These are phyloP conservation scores for Tachuris rubrigastra DNA, from an alignment of 2,113 vertebrate genomes.

Conservation along the genomic window DNA sequence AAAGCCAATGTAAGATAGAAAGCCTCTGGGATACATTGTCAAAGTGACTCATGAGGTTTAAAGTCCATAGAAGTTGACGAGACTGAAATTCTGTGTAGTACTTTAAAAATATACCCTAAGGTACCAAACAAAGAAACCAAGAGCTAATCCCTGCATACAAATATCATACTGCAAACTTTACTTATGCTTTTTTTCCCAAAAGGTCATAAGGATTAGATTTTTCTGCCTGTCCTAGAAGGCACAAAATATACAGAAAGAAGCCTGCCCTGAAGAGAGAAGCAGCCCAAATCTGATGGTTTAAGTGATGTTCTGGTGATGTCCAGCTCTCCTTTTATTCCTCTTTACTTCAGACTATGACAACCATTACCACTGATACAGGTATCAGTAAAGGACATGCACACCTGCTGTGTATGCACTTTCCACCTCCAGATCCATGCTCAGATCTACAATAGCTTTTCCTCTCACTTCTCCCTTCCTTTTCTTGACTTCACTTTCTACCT, in stretches of 20 bases:
- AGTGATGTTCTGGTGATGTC: neutral
- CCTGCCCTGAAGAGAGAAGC: neutral
- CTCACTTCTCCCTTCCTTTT: neutral
- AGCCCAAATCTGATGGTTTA: neutral
- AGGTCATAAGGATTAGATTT: constrained; percentile 16
- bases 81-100: neutral
- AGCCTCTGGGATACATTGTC: constrained; percentile 40
- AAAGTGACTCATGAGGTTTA: constrained; percentile 64
- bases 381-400: neutral
- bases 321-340: neutral
- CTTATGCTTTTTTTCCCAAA: neutral
- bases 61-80: constrained; percentile 62
- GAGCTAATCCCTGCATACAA: constrained; percentile 51
- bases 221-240: neutral
- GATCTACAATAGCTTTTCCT: neutral
- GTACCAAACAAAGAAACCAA: constrained; percentile 36
- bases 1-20: constrained; percentile 8
- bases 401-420: neutral
- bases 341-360: neutral
- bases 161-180: constrained; percentile 36
- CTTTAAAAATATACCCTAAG: constrained; percentile 55
- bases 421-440: neutral
- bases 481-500: neutral
- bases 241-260: constrained; percentile 18
- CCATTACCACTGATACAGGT: neutral